Evolutionary conservation across 2,113 vertebrate genomes (phyloP).

Genomic region (Cygnus atratus): DNA sequence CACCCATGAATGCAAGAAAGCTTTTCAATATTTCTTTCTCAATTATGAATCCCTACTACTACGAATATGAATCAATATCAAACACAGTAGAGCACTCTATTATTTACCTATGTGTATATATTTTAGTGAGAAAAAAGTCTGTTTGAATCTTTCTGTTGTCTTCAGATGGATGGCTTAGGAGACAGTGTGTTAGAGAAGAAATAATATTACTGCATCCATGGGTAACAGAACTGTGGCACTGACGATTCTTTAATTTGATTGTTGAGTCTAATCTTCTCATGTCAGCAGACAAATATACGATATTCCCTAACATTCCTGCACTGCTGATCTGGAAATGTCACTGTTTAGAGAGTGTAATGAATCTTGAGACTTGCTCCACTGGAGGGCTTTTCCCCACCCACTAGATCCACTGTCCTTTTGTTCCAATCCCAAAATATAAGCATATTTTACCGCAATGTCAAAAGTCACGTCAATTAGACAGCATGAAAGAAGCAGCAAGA

Average conservation of each 20-base stretch:
- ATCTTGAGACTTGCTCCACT: constrained; percentile 28
- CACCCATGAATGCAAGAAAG: neutral
- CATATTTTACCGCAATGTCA: constrained; percentile 35
- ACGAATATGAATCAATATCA: neutral
- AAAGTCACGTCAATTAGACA: constrained; percentile 18
- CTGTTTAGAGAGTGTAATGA: constrained; percentile 33
- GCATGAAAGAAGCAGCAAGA: neutral
- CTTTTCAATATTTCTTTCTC: neutral
- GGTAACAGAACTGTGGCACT: neutral
- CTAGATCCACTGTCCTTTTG: neutral
- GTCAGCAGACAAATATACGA: neutral
- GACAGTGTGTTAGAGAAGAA: neutral
- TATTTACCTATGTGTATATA: neutral
- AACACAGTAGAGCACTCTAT: neutral
- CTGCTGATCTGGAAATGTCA: neutral
- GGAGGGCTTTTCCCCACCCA: constrained; percentile 10
- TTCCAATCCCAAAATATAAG: constrained; percentile 1
- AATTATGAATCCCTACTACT: neutral
- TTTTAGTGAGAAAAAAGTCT: neutral
- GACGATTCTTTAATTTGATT: constrained; percentile 18
- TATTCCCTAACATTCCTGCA: neutral
- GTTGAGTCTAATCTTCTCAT: constrained; percentile 15
- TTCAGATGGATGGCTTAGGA: neutral
- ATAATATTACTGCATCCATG: neutral
- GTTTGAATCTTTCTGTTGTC: neutral